phyloP scores from a whole-genome alignment of 2,797 vertebrate species.

The Rhinophrynus dorsalis region DNA sequence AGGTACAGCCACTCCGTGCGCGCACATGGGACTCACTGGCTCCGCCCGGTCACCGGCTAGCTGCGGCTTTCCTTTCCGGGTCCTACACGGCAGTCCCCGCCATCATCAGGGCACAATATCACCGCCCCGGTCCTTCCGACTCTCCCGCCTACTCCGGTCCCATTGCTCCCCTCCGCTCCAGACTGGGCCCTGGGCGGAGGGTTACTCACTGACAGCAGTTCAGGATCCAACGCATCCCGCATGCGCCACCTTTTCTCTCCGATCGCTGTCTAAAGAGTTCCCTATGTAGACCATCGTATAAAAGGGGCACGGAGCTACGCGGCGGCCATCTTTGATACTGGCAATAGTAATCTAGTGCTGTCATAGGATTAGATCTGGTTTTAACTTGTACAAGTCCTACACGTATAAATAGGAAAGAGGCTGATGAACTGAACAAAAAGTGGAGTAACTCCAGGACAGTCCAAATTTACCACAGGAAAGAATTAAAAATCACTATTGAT shows the following conservation, averaged over 20 bases:
- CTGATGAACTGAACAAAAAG: too few species aligned
- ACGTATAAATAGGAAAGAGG: too few species aligned
- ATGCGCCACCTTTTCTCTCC: background rate
- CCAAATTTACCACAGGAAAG: too few species aligned
- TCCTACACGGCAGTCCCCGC: conserved; percentile 14
- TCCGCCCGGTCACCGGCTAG: background rate
- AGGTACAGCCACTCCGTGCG: too few species aligned
- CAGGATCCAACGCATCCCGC: background rate
- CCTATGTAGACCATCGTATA: too few species aligned
- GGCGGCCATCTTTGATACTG: conserved; percentile 5
- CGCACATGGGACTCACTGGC: conserved; percentile 16
- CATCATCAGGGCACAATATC: background rate
- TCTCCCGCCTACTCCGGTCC: background rate
- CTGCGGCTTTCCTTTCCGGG: background rate
- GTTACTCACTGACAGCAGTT: background rate
- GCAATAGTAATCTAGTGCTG: too few species aligned
- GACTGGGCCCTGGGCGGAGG: too few species aligned
- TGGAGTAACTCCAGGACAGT: too few species aligned
- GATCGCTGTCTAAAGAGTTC: background rate
- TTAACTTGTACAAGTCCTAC: too few species aligned
- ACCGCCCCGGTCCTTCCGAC: background rate
- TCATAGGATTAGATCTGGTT: too few species aligned
- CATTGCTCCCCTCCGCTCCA: conserved; percentile 1
- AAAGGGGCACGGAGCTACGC: background rate
- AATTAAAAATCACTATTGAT: too few species aligned